A percentile compares a stretch with the other conserved stretches of the same genome.
phyloP scores from a whole-genome alignment of 1,140 invertebrate species.

The Drosophila tani region DNA sequence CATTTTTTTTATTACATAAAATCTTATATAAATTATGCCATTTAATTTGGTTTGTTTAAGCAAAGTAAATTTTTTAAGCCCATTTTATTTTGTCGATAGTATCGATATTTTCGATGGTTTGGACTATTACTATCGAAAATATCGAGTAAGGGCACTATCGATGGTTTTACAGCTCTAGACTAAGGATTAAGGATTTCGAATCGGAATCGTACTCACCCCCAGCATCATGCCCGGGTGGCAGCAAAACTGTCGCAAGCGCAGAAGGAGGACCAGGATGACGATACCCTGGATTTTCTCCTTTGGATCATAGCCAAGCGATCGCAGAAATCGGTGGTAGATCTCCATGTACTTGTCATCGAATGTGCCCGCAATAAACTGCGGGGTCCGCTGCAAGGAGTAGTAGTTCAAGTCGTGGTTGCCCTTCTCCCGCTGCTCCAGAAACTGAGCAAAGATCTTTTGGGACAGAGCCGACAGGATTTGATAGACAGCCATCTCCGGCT shows the following conservation, averaged over 20 bases:
- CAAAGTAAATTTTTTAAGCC: no score
- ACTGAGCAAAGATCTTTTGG: conserved; percentile 40
- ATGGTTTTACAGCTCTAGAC: no score
- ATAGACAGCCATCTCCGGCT: conserved; percentile 49
- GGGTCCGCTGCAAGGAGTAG: conserved; percentile 15
- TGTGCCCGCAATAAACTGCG: conserved; percentile 28
- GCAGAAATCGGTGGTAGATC: conserved; percentile 43
- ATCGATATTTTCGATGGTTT: no score
- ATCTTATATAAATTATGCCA: no score
- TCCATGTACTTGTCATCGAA: conserved; percentile 25
- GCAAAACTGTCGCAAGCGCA: conserved; percentile 65
- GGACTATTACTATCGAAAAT: no score
- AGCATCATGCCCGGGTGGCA: conserved; percentile 59
- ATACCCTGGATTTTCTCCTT: conserved; percentile 39
- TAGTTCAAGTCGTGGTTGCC: conserved; percentile 55
- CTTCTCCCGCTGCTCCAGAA: conserved; percentile 36
- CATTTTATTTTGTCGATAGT: no score
- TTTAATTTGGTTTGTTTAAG: no score
- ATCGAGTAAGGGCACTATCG: no score
- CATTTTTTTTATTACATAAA: no score
- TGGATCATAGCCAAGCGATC: conserved; percentile 49
- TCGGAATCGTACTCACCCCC: conserved; percentile 16
- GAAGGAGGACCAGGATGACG: conserved; percentile 51
- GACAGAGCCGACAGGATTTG: conserved; percentile 57
- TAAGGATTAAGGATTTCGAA: not conserved